Conservation (phyloP, 2,888 invertebrate genomes). For the Trichogramma dendrolimi region DNA sequence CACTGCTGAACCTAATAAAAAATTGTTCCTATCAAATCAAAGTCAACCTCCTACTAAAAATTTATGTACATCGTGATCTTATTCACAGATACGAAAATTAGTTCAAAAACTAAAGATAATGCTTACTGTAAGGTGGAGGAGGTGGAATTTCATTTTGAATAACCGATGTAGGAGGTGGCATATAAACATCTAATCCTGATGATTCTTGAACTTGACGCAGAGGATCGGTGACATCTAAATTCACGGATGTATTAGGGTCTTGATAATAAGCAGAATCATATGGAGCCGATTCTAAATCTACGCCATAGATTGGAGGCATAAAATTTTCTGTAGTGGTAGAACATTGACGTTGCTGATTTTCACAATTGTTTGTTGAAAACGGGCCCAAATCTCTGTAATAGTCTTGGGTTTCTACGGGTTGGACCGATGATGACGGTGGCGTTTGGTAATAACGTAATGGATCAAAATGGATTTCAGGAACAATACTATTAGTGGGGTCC, state of each 20-base stretch:
- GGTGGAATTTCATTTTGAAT: conserved; percentile 4
- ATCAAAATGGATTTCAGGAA: conserved; percentile 11
- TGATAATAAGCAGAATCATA: conserved; percentile 21
- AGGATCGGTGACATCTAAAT: conserved; percentile 1
- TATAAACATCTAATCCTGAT: conserved; percentile 14
- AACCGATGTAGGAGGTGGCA: not conserved
- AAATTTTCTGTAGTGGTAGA: too few species aligned
- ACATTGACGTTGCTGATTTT: not conserved
- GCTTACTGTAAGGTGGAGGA: conserved; percentile 13
- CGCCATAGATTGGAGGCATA: conserved; percentile 14
- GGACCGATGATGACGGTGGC: too few species aligned
- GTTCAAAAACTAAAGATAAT: not conserved
- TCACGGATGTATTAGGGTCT: not conserved
- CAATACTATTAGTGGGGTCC: not conserved
- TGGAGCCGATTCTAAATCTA: conserved; percentile 10
- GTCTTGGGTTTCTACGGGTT: conserved; percentile 19
- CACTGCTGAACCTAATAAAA: conserved; percentile 15
- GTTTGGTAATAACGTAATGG: conserved; percentile 10
- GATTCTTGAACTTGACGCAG: conserved; percentile 19
- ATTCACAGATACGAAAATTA: not conserved
- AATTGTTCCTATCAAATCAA: conserved; percentile 6
- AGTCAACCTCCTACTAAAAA: not conserved
- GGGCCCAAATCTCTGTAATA: conserved; percentile 14
- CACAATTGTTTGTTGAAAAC: too few species aligned
- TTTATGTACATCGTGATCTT: not conserved